A percentile compares a stretch with the other conserved stretches of the same genome.
Evolutionary conservation across 2,888 invertebrate species (phyloP).

Genomic region (Notodonta ziczac): DNA sequence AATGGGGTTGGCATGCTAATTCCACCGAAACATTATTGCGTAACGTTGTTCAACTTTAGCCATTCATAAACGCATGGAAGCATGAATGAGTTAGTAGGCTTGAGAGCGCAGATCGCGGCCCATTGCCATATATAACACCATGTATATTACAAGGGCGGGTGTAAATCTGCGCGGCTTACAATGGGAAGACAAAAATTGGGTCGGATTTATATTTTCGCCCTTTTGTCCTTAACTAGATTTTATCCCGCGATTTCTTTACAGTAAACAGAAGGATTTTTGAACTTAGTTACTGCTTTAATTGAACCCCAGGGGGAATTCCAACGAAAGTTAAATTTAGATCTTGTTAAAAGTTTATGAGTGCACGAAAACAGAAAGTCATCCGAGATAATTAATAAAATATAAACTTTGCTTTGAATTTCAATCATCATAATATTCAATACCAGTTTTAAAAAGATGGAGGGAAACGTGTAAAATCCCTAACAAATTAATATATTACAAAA

Average conservation of each 20-base stretch:
- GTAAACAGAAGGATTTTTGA: not conserved
- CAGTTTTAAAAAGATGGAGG: not conserved
- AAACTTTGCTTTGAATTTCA: not conserved
- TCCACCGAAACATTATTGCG: not conserved
- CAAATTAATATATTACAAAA: no score
- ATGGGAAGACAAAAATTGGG: conserved; percentile 5
- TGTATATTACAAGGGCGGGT: conserved; percentile 39
- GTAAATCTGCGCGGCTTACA: conserved; percentile 31
- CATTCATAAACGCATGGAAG: conserved; percentile 49
- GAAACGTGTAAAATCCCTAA: no score
- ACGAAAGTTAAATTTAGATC: not conserved
- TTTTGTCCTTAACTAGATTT: not conserved
- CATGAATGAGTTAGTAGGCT: conserved; percentile 45
- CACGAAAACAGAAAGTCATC: no score
- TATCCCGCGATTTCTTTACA: not conserved
- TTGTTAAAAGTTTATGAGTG: no score
- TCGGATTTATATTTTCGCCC: not conserved
- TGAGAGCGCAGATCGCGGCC: conserved; percentile 28
- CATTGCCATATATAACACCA: conserved; percentile 34
- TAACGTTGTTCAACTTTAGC: conserved; percentile 29
- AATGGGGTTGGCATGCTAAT: not conserved
- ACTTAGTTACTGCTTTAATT: not conserved
- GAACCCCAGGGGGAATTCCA: not conserved
- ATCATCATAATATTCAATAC: not conserved
- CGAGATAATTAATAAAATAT: not conserved